phyloP scores from a whole-genome alignment of 2,888 invertebrate genomes.

The Drepana falcataria region DNA sequence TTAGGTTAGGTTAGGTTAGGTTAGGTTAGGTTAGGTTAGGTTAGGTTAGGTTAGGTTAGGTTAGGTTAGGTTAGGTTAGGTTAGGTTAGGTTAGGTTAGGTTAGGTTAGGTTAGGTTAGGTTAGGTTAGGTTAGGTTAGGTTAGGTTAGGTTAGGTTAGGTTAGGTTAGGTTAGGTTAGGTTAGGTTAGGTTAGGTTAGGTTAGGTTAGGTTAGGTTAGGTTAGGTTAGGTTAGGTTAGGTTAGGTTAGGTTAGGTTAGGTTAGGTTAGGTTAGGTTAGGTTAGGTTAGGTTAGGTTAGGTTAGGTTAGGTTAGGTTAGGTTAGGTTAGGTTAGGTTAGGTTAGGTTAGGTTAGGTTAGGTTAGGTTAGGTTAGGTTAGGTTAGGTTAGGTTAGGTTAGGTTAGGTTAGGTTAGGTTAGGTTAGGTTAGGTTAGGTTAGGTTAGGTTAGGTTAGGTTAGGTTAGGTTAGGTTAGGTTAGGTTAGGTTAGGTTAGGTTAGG shows the following conservation, averaged over 20 bases:
- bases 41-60: constrained; percentile 6
- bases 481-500: constrained; percentile 3
- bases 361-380: constrained; percentile 3
- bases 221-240: constrained; percentile 3
- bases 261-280: constrained; percentile 3
- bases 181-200: constrained; percentile 3
- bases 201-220: constrained; percentile 3
- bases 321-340: constrained; percentile 3
- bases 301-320: constrained; percentile 3
- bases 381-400: constrained; percentile 3
- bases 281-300: constrained; percentile 3
- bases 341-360: constrained; percentile 3
- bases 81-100: constrained; percentile 6
- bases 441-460: constrained; percentile 3
- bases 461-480: constrained; percentile 3
- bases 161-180: constrained; percentile 4
- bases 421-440: constrained; percentile 3
- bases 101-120: constrained; percentile 5
- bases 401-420: constrained; percentile 3
- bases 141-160: constrained; percentile 5
- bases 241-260: constrained; percentile 3
- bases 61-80: constrained; percentile 6
- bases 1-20: constrained; percentile 6
- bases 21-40: constrained; percentile 6
- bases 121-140: constrained; percentile 5